A percentile compares a stretch with the other conserved stretches of the same genome.
Conservation (phyloP, 2,113 vertebrate genomes). For the Caranx melampygus region DNA sequence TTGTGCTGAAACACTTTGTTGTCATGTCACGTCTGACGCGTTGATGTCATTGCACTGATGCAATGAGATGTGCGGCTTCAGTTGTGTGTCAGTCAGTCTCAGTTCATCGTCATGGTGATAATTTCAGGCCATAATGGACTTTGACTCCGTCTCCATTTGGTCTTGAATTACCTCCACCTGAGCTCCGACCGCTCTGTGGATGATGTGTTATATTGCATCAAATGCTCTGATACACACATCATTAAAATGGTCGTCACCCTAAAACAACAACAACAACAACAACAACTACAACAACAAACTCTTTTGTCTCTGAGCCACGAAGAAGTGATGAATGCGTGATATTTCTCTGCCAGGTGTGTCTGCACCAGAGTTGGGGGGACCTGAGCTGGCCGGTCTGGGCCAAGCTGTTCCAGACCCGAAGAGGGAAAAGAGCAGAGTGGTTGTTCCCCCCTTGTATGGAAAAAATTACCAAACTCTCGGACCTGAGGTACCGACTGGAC, state of each 20-base stretch:
- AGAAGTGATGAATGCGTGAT: constrained; percentile 65
- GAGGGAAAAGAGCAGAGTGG: constrained; percentile 50
- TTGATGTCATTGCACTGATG: constrained; percentile 12
- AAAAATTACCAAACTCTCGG: constrained; percentile 5
- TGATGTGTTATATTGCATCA: constrained; percentile 33
- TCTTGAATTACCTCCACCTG: constrained; percentile 13
- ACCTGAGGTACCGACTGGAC: constrained; percentile 25
- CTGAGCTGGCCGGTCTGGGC: constrained; percentile 57
- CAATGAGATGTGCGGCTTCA: neutral
- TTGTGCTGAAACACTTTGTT: constrained; percentile 21
- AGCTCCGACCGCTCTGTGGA: constrained; percentile 2
- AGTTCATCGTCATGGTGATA: constrained; percentile 26
- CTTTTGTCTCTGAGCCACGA: constrained; percentile 35
- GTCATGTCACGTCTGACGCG: neutral
- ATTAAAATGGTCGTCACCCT: neutral
- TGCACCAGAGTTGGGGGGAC: constrained; percentile 66
- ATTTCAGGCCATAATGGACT: constrained; percentile 40
- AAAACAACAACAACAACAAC: no score
- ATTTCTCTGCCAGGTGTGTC: constrained; percentile 75
- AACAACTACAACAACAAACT: neutral
- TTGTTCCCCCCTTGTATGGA: constrained; percentile 16
- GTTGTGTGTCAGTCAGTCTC: constrained; percentile 21
- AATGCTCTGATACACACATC: constrained; percentile 32
- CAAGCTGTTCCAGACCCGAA: constrained; percentile 57
- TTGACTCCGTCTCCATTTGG: constrained; percentile 7